Percentiles rank a stretch among this genome's conserved stretches.
phyloP scores from a whole-genome alignment of 2,888 invertebrate species.

The Drosophila barbarae region DNA sequence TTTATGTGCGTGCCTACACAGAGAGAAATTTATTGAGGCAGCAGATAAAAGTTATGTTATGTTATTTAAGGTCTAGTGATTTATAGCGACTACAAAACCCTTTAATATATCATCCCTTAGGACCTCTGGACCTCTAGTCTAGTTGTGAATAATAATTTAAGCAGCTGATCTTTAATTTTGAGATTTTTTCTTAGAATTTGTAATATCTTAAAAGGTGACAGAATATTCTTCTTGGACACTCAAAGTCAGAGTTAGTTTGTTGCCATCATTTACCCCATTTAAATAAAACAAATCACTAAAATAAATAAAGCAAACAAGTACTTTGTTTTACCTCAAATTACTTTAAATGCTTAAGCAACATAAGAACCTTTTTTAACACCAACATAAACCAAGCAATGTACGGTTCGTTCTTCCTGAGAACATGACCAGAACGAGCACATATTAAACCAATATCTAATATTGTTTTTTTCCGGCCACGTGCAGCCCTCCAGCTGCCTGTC shows the following conservation, averaged over 20 bases:
- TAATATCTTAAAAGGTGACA: background rate
- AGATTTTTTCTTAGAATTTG: background rate
- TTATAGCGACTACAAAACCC: background rate
- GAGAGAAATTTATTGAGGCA: constrained; percentile 1
- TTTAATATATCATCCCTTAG: background rate
- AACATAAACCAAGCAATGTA: too few relatives aligned
- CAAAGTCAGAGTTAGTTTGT: background rate
- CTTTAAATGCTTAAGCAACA: background rate
- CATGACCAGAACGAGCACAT: background rate
- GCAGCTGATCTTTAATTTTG: too few relatives aligned
- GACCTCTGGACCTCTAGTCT: too few relatives aligned
- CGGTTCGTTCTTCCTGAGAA: background rate
- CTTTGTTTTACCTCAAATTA: background rate
- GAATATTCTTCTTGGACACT: accelerated
- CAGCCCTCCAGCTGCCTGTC: constrained; percentile 94
- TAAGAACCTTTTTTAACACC: background rate
- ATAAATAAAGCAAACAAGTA: background rate
- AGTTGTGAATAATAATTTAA: background rate
- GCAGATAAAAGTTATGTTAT: background rate
- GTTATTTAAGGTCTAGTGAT: background rate
- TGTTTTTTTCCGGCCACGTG: constrained; percentile 34
- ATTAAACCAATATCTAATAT: constrained; percentile 6
- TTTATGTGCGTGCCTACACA: constrained; percentile 20
- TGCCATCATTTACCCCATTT: background rate
- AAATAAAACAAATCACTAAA: background rate